Base-by-base conservation (phyloP, 2,888 invertebrate genomes). In the Craniophora ligustri region DNA sequence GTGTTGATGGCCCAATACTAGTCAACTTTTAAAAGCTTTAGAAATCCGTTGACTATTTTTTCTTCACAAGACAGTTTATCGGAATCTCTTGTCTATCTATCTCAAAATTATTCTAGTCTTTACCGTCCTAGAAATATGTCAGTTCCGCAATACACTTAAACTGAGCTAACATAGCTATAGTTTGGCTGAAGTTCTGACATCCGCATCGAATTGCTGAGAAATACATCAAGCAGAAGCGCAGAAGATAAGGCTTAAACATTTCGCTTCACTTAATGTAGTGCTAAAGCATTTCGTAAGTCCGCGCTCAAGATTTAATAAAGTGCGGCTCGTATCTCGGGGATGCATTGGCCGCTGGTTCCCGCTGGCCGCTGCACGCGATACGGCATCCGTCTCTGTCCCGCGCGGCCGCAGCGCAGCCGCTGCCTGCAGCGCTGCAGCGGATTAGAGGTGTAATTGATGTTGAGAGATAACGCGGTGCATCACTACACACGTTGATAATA, bases 381-480 rank as follows among this genome's bases (percentile, higher is more conserved):
- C 40, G 40, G 49, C 38, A 69, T 66, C 59, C 47, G 41, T 65
- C 65, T 70, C 47, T 58, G 65, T 66, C 71, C 30, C 39, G 15
- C 42, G 28, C 45, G 15, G 19, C 65, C 63, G 35, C 61, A 60
- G 31, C 64, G 26, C 30, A 34, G 60, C 31, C 31, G 59, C 62
- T 19, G 55, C 69, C 10, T 47, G 36, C 26, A 49, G 46, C 50
- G 47, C 47, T 70, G 51, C 66, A 65, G 46, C 49, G 71, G 71
- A 65, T 70, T 66, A 66, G 47, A 50, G 44, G 46, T 41, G 59
- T 70, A 66, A 70, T 65, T 48, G 66, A 65, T 65, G 71, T 42
- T 21, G 13, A 28, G 14, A 64, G 45, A 56, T 69, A 49, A 28
- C 38, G 44, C 30, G 19, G 32, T 40, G 34, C 26, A 42, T 41